Base-by-base conservation (phyloP, 1,140 invertebrate genomes). In the Chlorops oryzae region DNA sequence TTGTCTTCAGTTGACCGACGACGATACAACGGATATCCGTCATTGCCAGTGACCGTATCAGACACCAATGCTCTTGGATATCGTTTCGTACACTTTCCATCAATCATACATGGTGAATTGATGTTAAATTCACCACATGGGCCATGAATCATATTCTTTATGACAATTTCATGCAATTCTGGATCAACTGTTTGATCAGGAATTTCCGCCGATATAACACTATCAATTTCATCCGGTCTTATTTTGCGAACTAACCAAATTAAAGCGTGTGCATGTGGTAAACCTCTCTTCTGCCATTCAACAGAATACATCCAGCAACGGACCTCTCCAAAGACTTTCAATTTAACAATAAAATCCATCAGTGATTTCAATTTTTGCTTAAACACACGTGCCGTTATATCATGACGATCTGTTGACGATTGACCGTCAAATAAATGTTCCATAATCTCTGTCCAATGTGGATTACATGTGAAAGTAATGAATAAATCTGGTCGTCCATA, bases 131-230 rank as follows among this genome's bases (percentile, higher is more conserved):
- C 25, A 24, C 75, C 77, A 64, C 75, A 80, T 42, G 76, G 77
- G 18, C 78, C 76, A 72, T 80, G 77, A 52, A 78, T 74, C 76
- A 78, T 77, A 44, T 73, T 68, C 43, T 40, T 70, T 12, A 40
- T 54, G 54, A 72, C 59, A n/a, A n/a, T n/a, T 27, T 70, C 63
- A 70, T 60, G 65, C 21, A 79, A 52, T 21, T 46, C 21, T 50
- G 63, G 65, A 63, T 80, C 70, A 38, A 12, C 59, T 42, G 56
- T 35, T 35, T 37, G 40, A 71, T n/a, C n/a, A n/a, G n/a, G n/a
- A n/a, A n/a, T n/a, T n/a, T n/a, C n/a, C n/a, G n/a, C n/a, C n/a
- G n/a, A n/a, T n/a, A n/a, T n/a, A n/a, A n/a, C n/a, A n/a, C n/a
- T n/a, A n/a, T n/a, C n/a, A n/a, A n/a, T n/a, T n/a, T n/a, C n/a